phyloP scores from a whole-genome alignment of 2,888 invertebrate genomes.

The Caenorhabditis sulstoni region DNA sequence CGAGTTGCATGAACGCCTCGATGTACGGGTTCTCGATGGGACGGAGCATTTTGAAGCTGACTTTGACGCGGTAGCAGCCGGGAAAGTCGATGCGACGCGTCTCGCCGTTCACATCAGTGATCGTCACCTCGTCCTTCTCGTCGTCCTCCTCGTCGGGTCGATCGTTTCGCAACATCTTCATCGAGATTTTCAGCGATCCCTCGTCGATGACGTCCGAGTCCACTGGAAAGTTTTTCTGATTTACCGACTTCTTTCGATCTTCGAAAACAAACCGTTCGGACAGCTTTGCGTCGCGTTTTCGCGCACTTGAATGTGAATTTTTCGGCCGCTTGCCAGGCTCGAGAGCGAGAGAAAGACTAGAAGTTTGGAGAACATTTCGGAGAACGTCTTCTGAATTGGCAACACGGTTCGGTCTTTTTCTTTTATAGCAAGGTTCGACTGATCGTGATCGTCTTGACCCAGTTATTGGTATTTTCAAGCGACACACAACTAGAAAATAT shows the following conservation, averaged over 20 bases:
- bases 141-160: slow-evolving; percentile 41
- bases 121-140: slow-evolving; percentile 55
- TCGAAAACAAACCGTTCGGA: slow-evolving; percentile 62
- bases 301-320: slow-evolving; percentile 61
- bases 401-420: background rate
- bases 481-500: slow-evolving; percentile 44
- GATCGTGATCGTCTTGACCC: slow-evolving; percentile 59
- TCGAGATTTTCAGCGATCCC: slow-evolving; percentile 66
- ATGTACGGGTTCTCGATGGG: slow-evolving; percentile 74
- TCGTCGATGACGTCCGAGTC: slow-evolving; percentile 70
- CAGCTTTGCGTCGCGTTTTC: slow-evolving; percentile 69
- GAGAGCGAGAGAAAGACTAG: slow-evolving; percentile 14
- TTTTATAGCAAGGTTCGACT: slow-evolving; percentile 40
- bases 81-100: slow-evolving; percentile 69
- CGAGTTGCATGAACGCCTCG: slow-evolving; percentile 75
- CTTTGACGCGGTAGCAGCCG: slow-evolving; percentile 72
- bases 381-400: background rate
- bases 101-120: slow-evolving; percentile 66
- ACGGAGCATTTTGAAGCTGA: slow-evolving; percentile 69
- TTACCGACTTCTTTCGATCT: background rate
- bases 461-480: slow-evolving; percentile 15
- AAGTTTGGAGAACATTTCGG: slow-evolving; percentile 20
- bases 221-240: slow-evolving; percentile 56
- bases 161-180: slow-evolving; percentile 66
- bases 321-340: slow-evolving; percentile 14